Base-by-base conservation (phyloP, 1,140 invertebrate genomes). In the Panagrolaimus sp. region DNA sequence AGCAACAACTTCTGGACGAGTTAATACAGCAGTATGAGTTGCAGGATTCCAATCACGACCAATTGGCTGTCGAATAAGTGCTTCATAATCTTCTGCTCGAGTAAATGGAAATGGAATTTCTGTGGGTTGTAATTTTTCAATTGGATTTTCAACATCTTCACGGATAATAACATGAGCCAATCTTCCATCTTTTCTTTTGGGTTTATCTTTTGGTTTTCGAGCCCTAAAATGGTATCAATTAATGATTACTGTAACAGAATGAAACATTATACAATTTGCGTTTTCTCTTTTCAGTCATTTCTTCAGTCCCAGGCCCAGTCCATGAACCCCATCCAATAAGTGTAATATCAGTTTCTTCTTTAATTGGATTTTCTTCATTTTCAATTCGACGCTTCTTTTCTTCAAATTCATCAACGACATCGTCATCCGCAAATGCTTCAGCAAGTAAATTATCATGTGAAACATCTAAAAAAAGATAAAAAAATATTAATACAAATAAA, bases 311-410 rank as follows among this genome's bases (percentile, higher is more conserved):
- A 70, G 88, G 88, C 0, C 94, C 93, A 66, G 89, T 90, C 95
- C 95, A 98, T 5, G 85, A 87, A 7, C 94, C 94, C 95, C 95
- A 98, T 20, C 95, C 95, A 2, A 92, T 92, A 68, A 98, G 83
- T 31, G 85, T 87, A n/a, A 91, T 83, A 84, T 93, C 88, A 43
- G 92, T 86, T 74, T 90, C 87, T 83, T 93, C 87, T 3, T 87
- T 85, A 65, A 86, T 85, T 42, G 80, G 51, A 63, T 20, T 79
- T 73, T 86, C 83, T 25, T 80, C 84, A 69, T 88, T 86, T 13
- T 87, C 85, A 73, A 89, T 87, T 43, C 88, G 87, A 76, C 88
- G 84, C 80, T 94, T 93, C 78, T 92, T 90, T 78, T 89, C 87
- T 67, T 87, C 69, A 66, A 80, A 77, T 65, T 96, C 91, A 9